Percentiles rank a stretch among this genome's conserved stretches.
Conservation (phyloP, 2,888 invertebrate species). For the Perithous albicinctus region DNA sequence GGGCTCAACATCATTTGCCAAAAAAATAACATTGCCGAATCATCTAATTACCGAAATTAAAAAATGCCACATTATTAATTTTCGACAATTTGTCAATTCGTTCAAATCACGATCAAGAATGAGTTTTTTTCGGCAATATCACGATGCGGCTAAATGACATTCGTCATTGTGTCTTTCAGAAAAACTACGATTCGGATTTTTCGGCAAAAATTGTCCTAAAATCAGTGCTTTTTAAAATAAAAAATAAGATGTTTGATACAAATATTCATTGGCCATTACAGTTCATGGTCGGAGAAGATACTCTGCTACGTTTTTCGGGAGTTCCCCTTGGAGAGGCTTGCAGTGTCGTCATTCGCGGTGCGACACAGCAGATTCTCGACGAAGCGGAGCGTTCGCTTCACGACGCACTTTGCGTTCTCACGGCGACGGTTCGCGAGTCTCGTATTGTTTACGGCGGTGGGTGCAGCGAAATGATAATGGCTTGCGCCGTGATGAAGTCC, state of each 20-base stretch:
- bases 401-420: slow-evolving; percentile 98
- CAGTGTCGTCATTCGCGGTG: slow-evolving; percentile 98
- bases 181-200: too few species aligned
- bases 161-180: too few species aligned
- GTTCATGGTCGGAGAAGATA: slow-evolving; percentile 99
- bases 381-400: slow-evolving; percentile 99
- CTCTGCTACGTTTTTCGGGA: slow-evolving; percentile 96
- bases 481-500: slow-evolving; percentile 93
- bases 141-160: too few species aligned
- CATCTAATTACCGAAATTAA: too few species aligned
- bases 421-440: slow-evolving; percentile 97
- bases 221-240: too few species aligned
- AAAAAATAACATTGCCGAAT: too few species aligned
- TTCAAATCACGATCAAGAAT: too few species aligned
- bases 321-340: slow-evolving; percentile 98
- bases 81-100: too few species aligned
- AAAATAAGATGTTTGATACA: background rate
- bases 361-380: slow-evolving; percentile 99
- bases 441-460: slow-evolving; percentile 97
- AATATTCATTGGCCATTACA: slow-evolving; percentile 75
- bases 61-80: too few species aligned
- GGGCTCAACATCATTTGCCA: too few species aligned
- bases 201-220: too few species aligned
- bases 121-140: too few species aligned
- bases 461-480: slow-evolving; percentile 98